Evolutionary conservation across 2,113 vertebrate genomes (phyloP).

Genomic region (Nettapus auritus): DNA sequence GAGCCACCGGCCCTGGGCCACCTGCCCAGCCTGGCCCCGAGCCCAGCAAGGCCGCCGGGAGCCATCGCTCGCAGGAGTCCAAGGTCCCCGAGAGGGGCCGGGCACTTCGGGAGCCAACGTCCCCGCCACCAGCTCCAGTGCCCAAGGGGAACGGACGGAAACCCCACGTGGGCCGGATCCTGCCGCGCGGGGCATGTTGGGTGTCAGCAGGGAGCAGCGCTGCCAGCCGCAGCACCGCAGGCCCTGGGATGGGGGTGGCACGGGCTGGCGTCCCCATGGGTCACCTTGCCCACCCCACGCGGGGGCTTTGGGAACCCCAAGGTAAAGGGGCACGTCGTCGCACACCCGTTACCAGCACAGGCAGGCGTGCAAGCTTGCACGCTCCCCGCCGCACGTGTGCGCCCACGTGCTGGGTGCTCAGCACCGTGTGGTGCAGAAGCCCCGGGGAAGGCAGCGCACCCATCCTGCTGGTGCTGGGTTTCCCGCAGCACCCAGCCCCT

Average conservation of each 20-base stretch:
- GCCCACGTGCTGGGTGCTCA: not conserved
- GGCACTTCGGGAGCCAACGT: fast-evolving
- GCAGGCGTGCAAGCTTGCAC: fast-evolving
- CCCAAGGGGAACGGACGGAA: not conserved
- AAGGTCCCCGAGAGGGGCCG: not conserved
- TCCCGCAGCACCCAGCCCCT: too few species aligned
- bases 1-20: constrained; percentile 38
- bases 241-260: not conserved
- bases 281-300: not conserved
- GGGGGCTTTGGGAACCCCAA: not conserved
- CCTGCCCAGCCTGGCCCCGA: not conserved
- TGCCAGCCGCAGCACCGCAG: not conserved
- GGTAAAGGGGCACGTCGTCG: fast-evolving
- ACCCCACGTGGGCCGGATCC: fast-evolving
- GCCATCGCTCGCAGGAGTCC: constrained; percentile 17
- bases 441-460: not conserved
- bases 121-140: fast-evolving
- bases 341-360: not conserved
- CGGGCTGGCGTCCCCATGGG: not conserved
- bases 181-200: not conserved
- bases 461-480: fast-evolving
- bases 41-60: not conserved
- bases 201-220: fast-evolving
- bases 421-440: not conserved
- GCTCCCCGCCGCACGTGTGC: fast-evolving